These are phyloP conservation scores for Plebejus argus DNA, from an alignment of 2,888 invertebrate genomes.

Conservation along the genomic window DNA sequence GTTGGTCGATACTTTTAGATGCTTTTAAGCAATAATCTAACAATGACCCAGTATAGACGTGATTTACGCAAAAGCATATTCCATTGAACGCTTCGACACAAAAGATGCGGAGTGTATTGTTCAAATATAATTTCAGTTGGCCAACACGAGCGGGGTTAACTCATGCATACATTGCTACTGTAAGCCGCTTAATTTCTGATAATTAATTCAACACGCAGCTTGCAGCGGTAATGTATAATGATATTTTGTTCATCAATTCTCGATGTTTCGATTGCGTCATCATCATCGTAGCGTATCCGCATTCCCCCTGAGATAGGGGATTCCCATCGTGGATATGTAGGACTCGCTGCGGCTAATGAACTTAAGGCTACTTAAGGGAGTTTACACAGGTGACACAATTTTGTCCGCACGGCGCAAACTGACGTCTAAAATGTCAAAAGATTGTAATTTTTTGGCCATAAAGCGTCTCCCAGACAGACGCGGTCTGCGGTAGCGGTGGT, in stretches of 20 bases:
- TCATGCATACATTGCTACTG: slow-evolving; percentile 12
- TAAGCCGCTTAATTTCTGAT: slow-evolving; percentile 26
- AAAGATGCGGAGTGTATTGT: slow-evolving; percentile 12
- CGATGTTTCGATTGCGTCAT: not conserved
- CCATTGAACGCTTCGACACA: slow-evolving; percentile 4
- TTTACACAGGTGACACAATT: too few species aligned
- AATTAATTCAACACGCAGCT: slow-evolving; percentile 16
- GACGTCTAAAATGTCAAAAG: too few species aligned
- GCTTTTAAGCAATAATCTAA: not conserved
- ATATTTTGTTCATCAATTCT: slow-evolving; percentile 9
- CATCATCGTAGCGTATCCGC: too few species aligned
- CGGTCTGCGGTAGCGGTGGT: too few species aligned
- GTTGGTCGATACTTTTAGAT: too few species aligned
- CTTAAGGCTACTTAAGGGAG: too few species aligned
- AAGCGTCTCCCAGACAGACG: too few species aligned
- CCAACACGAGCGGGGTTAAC: not conserved
- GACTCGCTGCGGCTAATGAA: too few species aligned
- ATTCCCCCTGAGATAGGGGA: too few species aligned
- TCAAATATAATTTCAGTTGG: not conserved
- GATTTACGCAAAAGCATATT: not conserved
- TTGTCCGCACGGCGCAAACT: too few species aligned
- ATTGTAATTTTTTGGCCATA: too few species aligned
- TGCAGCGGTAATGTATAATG: slow-evolving; percentile 2
- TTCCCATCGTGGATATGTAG: too few species aligned
- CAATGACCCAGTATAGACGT: not conserved